Conservation (phyloP, 2,113 vertebrate genomes). For the Motacilla tschutschensis region DNA sequence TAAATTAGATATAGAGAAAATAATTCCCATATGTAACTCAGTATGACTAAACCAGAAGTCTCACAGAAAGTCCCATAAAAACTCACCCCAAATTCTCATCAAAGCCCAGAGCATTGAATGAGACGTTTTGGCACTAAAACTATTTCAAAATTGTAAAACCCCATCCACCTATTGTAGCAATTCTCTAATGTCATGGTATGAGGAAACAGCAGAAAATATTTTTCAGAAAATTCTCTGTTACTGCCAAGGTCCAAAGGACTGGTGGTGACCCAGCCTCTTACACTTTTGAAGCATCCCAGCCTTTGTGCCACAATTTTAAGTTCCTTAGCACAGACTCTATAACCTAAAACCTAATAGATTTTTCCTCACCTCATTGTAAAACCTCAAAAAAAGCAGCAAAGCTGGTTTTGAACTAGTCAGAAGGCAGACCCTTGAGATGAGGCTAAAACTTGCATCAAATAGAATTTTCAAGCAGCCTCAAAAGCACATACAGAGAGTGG, state of each 20-base stretch:
- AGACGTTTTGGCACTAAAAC: not conserved
- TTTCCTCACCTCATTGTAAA: not conserved
- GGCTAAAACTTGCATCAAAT: conserved; percentile 4
- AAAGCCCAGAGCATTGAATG: not conserved
- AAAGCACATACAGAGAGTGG: not conserved
- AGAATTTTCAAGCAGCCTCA: conserved; percentile 16
- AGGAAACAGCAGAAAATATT: not conserved
- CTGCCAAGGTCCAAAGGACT: not conserved
- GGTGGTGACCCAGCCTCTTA: not conserved
- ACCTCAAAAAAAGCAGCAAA: not conserved
- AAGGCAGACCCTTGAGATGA: not conserved
- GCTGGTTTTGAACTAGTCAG: not conserved
- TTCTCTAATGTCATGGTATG: not conserved
- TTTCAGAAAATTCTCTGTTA: not conserved
- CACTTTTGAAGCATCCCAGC: not conserved
- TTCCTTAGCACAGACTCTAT: not conserved
- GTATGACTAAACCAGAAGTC: not conserved
- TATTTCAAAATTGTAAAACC: not conserved
- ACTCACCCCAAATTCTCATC: not conserved
- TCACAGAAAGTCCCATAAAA: not conserved
- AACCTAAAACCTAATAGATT: not conserved
- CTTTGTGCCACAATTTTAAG: not conserved
- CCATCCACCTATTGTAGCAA: not conserved
- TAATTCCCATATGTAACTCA: not conserved
- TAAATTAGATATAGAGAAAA: not conserved